Conservation (phyloP, 2,113 vertebrate genomes). For the Xenopus laevis region DNA sequence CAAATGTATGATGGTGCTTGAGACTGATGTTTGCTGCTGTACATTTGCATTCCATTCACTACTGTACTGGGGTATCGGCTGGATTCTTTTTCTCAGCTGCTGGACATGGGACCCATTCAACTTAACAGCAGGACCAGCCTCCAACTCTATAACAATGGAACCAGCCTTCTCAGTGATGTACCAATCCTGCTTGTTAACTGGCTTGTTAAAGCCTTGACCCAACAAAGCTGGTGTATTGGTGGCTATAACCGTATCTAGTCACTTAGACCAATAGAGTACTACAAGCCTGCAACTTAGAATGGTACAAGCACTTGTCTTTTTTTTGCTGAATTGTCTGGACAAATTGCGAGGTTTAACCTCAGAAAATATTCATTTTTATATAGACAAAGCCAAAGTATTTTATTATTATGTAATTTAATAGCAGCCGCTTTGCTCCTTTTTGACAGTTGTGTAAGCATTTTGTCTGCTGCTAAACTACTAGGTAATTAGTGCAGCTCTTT, state of each 20-base stretch:
- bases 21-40: constrained; percentile 12
- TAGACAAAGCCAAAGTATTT: constrained; percentile 29
- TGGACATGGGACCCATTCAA: not conserved
- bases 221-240: not conserved
- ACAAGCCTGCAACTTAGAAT: not conserved
- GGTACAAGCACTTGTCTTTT: not conserved
- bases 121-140: not conserved
- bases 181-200: not conserved
- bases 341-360: not conserved
- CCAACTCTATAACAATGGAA: not conserved
- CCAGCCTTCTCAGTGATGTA: not conserved
- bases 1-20: constrained; percentile 71
- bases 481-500: constrained; percentile 1
- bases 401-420: constrained; percentile 10
- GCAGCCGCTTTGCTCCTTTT: constrained; percentile 1
- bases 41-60: constrained; percentile 28
- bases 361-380: not conserved
- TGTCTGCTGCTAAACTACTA: constrained; percentile 6
- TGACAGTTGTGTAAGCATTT: constrained; percentile 9
- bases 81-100: constrained; percentile 7
- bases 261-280: not conserved
- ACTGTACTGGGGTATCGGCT: constrained; percentile 4
- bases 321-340: not conserved
- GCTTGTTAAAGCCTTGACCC: constrained; percentile 2
- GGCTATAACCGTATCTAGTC: not conserved